Evolutionary conservation across 1,140 invertebrate species (phyloP).

Genomic region (Drosophila melanica): DNA sequence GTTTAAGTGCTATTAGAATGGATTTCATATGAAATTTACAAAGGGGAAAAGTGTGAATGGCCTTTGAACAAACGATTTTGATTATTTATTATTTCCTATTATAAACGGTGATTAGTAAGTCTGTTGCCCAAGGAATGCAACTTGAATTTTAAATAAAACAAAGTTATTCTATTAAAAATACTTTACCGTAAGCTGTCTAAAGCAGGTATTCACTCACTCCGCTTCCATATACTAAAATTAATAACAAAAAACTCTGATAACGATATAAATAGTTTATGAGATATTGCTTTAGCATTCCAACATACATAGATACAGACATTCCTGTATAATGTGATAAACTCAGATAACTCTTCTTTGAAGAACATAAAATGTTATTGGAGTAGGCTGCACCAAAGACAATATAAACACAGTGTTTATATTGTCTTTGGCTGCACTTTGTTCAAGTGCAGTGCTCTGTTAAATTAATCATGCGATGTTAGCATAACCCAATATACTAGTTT

Average conservation of each 20-base stretch:
- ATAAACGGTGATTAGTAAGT: slow-evolving; percentile 4
- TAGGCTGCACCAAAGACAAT: too few species aligned
- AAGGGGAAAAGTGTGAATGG: slow-evolving; percentile 7
- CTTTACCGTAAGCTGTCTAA: too few species aligned
- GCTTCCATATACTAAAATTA: background rate
- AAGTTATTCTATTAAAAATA: too few species aligned
- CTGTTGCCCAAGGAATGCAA: background rate
- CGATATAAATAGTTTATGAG: background rate
- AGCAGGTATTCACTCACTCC: background rate
- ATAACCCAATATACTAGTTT: too few species aligned
- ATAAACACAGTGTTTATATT: too few species aligned
- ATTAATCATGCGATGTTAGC: too few species aligned
- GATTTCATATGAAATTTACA: slow-evolving; percentile 1
- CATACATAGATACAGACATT: background rate
- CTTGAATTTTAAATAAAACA: background rate
- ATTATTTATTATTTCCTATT: slow-evolving; percentile 2
- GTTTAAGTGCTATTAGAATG: slow-evolving; percentile 10
- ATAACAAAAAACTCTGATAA: slow-evolving; percentile 8
- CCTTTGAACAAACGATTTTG: background rate
- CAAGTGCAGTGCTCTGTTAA: too few species aligned
- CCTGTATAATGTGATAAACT: slow-evolving; percentile 13
- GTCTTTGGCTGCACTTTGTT: too few species aligned
- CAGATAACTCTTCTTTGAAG: too few species aligned
- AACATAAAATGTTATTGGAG: too few species aligned
- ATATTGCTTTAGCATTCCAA: background rate